Evolutionary conservation across 2,797 vertebrate species (phyloP).

Genomic region (Lerista edwardsae): DNA sequence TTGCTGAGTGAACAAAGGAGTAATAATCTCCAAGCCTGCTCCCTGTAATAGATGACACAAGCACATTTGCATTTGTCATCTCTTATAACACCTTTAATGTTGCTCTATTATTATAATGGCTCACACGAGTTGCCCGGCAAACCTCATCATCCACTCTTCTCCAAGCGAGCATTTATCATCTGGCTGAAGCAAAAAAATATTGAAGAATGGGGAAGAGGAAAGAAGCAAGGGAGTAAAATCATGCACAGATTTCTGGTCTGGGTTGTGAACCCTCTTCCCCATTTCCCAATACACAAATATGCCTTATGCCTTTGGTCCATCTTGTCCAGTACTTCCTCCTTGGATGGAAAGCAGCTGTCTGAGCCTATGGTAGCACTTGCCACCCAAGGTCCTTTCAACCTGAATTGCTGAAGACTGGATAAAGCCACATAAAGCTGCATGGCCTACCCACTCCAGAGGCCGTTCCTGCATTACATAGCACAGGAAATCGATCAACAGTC

Average conservation of each 20-base stretch:
- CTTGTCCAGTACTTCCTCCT: background rate
- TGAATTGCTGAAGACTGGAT: no score
- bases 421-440: no score
- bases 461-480: background rate
- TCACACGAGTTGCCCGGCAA: slow-evolving; percentile 22
- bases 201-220: background rate
- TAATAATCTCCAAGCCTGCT: background rate
- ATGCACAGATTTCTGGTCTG: background rate
- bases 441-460: background rate
- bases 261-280: background rate
- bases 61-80: background rate
- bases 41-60: slow-evolving; percentile 6
- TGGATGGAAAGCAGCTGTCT: background rate
- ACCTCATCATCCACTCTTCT: slow-evolving; percentile 19
- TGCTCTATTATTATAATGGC: slow-evolving; percentile 30
- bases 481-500: no score
- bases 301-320: background rate
- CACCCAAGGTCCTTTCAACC: background rate
- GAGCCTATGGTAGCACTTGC: background rate
- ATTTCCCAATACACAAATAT: no score
- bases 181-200: background rate
- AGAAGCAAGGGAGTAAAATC: background rate
- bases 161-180: background rate
- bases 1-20: background rate
- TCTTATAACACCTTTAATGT: slow-evolving; percentile 36